phyloP scores from a whole-genome alignment of 2,888 invertebrate genomes.

The Scaptodrosophila latifasciaeformis region DNA sequence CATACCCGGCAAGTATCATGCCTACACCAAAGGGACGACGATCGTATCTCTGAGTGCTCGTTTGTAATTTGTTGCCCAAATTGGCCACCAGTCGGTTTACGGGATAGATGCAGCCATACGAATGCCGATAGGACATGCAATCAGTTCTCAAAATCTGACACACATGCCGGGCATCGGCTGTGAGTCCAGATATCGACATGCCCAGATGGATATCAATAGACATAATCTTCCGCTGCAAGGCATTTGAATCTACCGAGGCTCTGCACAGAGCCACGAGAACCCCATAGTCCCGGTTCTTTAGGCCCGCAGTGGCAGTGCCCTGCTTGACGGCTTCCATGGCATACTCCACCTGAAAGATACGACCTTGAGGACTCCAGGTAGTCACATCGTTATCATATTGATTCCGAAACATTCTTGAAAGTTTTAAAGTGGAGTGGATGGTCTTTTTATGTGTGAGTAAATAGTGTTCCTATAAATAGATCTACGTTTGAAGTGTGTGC shows the following conservation, averaged over 20 bases:
- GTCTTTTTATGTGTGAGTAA: too few species aligned
- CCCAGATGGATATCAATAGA: slow-evolving; percentile 97
- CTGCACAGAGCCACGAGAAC: slow-evolving; percentile 95
- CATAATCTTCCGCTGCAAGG: slow-evolving; percentile 97
- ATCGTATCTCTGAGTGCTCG: slow-evolving; percentile 97
- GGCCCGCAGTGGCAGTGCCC: slow-evolving; percentile 82
- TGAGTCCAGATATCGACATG: slow-evolving; percentile 96
- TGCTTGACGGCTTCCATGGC: slow-evolving; percentile 99
- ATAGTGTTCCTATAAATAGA: too few species aligned
- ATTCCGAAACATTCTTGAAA: slow-evolving; percentile 86
- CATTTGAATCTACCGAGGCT: slow-evolving; percentile 96
- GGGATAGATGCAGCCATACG: slow-evolving; percentile 90
- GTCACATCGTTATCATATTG: slow-evolving; percentile 99
- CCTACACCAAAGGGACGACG: slow-evolving; percentile 98
- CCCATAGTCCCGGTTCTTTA: slow-evolving; percentile 94
- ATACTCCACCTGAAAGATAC: slow-evolving; percentile 97
- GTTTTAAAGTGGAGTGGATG: too few species aligned
- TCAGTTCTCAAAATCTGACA: slow-evolving; percentile 96
- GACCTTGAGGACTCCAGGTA: slow-evolving; percentile 98
- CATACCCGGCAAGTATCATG: slow-evolving; percentile 95
- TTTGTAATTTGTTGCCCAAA: slow-evolving; percentile 96
- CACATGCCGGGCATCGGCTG: slow-evolving; percentile 96
- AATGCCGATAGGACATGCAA: slow-evolving; percentile 94
- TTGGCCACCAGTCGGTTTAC: slow-evolving; percentile 89
- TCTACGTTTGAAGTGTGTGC: too few species aligned